Base-by-base conservation (phyloP, 2,888 invertebrate genomes). In the Pogonocherus hispidulus region DNA sequence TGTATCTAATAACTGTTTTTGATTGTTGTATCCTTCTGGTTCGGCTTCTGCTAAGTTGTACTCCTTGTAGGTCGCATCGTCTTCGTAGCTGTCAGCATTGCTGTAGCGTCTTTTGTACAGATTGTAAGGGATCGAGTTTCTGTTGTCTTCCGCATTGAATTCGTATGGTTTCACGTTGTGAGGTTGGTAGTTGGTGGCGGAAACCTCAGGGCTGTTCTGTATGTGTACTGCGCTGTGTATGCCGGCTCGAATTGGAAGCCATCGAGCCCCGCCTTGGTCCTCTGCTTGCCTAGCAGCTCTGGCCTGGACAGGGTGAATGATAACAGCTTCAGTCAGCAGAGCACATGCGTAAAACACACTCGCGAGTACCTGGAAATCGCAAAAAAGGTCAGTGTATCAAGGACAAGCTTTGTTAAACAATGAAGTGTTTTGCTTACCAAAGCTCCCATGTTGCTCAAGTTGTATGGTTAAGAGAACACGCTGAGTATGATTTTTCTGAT, bases 401-500 rank as follows among this genome's bases (percentile, higher is more conserved):
- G 32, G 9, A 14, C n/a, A 14, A 16, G 2, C 32, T n/a, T 41
- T 4, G 5, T 1, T n/a, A 14, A 41, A 41, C 8, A 37, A 37
- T 5, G 8, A 37, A 37, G 2, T 41, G 3, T n/a, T 41, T 41
- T 41, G 5, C 54, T 69, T 70, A 76, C 76, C 75, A 57, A 65
- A 57, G 67, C 75, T 75, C 69, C 76, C 76, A 76, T 76, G 75
- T 70, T 74, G 73, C 67, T 66, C 23, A 37, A 64, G 62, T 66
- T 64, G 9, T n/a, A n/a, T 41, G 32, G 67, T 41, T 41, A 67
- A 55, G 70, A 60, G 60, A 73, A 67, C 71, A 76, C 69, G 73
- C 74, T 70, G 73, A 76, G 73, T 70, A 70, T 73, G 70, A 52
- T 67, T 22, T 20, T 27, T 37, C 14, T 23, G 14, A 2, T 35